Base-by-base conservation (phyloP, 2,113 vertebrate genomes). In the Mustela lutreola region DNA sequence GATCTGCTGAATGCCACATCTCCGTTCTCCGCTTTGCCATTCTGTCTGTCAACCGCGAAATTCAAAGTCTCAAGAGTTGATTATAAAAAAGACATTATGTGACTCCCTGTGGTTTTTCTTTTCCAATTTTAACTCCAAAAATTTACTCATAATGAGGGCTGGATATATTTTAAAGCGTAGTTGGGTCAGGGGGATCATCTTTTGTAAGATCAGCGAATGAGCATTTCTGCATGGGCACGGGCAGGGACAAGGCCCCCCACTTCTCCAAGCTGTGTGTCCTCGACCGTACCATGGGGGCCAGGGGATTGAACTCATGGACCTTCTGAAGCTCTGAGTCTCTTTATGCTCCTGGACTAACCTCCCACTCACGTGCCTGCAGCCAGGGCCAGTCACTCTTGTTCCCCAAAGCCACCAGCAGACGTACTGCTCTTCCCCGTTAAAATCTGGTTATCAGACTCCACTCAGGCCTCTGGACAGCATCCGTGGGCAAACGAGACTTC, bases 251-350 rank as follows among this genome's bases (percentile, higher is more conserved):
- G 24, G 5, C 56, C 1, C 75, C 73, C 73, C 1, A 53, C 63
- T 36, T 48, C 65, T 89, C 95, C 21, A 1, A 42, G 48, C 76
- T 42, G 28, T 15, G 42, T 11, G 7, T 78, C 58, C 42, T 80
- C 4, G 5, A 19, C 11, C 0, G 1, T 4, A n/a, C 31, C 2
- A 1, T 1, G 21, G 18, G 33, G 14, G 14, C 4, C 2, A 0
- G 24, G 36, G 39, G 26, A 33, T 5, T 36, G 53, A 83, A 62
- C 73, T 79, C 18, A 2, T 33, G 0, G 22, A n/a, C n/a, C 21
- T 80, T 45, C 76, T 2, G 6, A 5, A 26, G 62, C 31, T 81
- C 53, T 19, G 31, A 7, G 63, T 9, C 71, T 87, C 56, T 82
- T 6, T 45, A 33, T 12, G 21, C 4, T 39, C 45, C 12, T 28